Conservation (phyloP, 2,113 vertebrate genomes). For the Epinephelus moara region DNA sequence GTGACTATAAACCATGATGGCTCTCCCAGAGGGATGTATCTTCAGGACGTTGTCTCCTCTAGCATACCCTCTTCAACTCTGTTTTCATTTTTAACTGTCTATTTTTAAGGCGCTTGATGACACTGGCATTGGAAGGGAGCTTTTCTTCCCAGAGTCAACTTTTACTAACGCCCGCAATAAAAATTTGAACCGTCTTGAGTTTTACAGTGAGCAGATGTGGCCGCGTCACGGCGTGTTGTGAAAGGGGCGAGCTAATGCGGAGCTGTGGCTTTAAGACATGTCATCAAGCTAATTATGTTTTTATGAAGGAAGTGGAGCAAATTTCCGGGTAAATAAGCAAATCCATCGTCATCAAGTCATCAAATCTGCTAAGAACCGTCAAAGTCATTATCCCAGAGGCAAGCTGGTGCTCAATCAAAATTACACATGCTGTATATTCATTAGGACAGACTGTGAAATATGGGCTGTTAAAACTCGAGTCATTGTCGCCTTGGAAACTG, state of each 20-base stretch:
- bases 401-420: slow-evolving; percentile 82
- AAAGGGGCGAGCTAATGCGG: slow-evolving; percentile 13
- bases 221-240: slow-evolving; percentile 2
- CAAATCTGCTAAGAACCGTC: slow-evolving; percentile 78
- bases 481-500: slow-evolving; percentile 81
- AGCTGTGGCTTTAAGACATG: slow-evolving; percentile 67
- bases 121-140: slow-evolving; percentile 22
- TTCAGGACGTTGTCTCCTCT: slow-evolving; percentile 69
- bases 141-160: slow-evolving; percentile 56
- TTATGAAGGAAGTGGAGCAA: slow-evolving; percentile 76
- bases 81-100: slow-evolving; percentile 70
- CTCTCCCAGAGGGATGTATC: slow-evolving; percentile 64
- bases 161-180: slow-evolving; percentile 49
- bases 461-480: slow-evolving; percentile 79
- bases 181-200: slow-evolving; percentile 38
- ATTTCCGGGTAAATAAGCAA: slow-evolving; percentile 82
- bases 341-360: slow-evolving; percentile 84
- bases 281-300: slow-evolving; percentile 78
- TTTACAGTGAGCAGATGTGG: slow-evolving; percentile 47
- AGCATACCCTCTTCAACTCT: slow-evolving; percentile 42
- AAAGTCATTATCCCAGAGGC: slow-evolving; percentile 83
- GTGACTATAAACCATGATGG: slow-evolving; percentile 74
- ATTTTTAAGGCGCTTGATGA: slow-evolving; percentile 56
- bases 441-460: slow-evolving; percentile 80
- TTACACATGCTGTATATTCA: slow-evolving; percentile 82